Conservation (phyloP, 2,113 vertebrate species). For the Indri indri region DNA sequence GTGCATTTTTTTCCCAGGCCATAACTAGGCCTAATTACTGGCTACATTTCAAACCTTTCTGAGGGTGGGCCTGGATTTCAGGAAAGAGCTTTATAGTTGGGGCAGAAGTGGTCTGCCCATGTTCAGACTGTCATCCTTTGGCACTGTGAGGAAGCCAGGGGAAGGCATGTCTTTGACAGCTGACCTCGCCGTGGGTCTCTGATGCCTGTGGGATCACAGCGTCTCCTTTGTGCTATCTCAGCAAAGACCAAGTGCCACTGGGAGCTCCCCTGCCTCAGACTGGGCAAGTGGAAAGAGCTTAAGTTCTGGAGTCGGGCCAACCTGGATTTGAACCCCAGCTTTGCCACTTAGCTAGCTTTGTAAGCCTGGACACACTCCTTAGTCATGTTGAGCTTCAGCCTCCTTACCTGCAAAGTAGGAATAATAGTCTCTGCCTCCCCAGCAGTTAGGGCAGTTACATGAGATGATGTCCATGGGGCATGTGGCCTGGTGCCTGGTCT, state of each 20-base stretch:
- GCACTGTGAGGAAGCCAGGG: background rate
- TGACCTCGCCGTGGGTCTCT: background rate
- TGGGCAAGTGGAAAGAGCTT: background rate
- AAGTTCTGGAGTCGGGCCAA: background rate
- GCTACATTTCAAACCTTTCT: background rate
- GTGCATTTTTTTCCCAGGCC: background rate
- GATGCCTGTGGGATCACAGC: background rate
- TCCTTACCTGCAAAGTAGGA: background rate
- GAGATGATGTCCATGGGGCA: fast-evolving
- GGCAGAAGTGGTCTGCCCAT: background rate
- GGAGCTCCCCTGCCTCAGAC: background rate
- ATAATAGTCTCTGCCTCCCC: fast-evolving
- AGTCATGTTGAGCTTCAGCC: background rate
- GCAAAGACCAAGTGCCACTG: background rate
- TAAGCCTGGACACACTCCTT: background rate
- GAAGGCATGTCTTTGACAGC: background rate
- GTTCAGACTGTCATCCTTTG: background rate
- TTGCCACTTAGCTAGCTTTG: background rate
- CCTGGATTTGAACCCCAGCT: background rate
- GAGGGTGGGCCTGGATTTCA: background rate
- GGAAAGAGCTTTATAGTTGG: background rate
- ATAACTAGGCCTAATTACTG: background rate
- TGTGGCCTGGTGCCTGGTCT: background rate
- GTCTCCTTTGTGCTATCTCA: background rate
- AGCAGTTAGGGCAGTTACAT: background rate